These are phyloP conservation scores for Hoplostethus atlanticus DNA, from an alignment of 2,797 vertebrate species.

Conservation along the genomic window DNA sequence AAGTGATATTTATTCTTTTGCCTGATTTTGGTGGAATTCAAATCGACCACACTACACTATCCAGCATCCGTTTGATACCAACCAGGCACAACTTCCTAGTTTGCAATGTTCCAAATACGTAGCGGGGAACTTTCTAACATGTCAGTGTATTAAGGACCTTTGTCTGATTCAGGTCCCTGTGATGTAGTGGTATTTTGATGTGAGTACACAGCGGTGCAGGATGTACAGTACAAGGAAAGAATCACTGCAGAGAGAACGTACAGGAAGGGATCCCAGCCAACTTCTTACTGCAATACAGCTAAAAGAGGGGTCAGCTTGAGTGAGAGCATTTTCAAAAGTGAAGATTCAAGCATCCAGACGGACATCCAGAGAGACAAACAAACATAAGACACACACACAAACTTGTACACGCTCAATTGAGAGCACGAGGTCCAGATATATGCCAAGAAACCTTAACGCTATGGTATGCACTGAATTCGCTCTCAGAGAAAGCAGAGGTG, in stretches of 20 bases:
- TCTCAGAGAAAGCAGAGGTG: conserved; percentile 33
- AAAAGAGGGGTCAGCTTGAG: neutral
- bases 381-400: neutral
- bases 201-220: neutral
- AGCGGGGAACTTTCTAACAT: too few species aligned
- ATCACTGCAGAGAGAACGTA: conserved; percentile 8
- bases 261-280: conserved; percentile 26
- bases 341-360: neutral
- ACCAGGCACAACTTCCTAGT: too few species aligned
- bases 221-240: conserved; percentile 2
- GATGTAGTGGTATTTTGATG: conserved; percentile 7
- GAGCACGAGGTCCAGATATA: conserved; percentile 19
- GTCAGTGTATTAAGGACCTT: too few species aligned
- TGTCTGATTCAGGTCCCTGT: neutral
- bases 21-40: too few species aligned
- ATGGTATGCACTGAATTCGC: conserved; percentile 54
- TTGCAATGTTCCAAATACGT: too few species aligned
- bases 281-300: conserved; percentile 22
- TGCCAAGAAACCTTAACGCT: conserved; percentile 36
- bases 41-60: too few species aligned
- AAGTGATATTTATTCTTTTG: too few species aligned
- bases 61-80: too few species aligned
- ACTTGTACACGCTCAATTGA: conserved; percentile 9
- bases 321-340: conserved; percentile 5
- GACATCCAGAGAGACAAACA: neutral